phyloP scores from a whole-genome alignment of 2,797 vertebrate species.

The Parauchenoglanis ngamensis region DNA sequence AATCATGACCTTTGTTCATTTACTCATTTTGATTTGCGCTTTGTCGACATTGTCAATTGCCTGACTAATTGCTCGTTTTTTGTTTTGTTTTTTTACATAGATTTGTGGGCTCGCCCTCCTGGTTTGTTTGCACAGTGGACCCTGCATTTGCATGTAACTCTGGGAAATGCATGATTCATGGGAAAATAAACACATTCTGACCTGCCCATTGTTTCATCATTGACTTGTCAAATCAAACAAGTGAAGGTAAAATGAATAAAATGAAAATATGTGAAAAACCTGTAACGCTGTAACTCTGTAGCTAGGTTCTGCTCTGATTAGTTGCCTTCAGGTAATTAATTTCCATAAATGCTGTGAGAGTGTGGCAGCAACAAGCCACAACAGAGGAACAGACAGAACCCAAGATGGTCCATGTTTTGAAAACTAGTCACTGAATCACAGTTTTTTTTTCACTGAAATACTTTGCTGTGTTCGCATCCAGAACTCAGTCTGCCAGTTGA shows the following conservation, averaged over 20 bases:
- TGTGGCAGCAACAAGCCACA: background rate
- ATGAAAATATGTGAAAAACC: background rate
- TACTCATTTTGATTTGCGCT: background rate
- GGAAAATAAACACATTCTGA: background rate
- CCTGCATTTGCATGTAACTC: background rate
- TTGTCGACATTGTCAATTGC: background rate
- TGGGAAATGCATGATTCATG: background rate
- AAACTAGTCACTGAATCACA: background rate
- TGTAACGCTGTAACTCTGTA: background rate
- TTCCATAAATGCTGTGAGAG: background rate
- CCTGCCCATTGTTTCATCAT: background rate
- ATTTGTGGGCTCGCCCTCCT: background rate
- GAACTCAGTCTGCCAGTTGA: background rate
- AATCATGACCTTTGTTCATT: conserved; percentile 9
- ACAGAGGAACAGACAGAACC: background rate
- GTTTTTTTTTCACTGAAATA: background rate
- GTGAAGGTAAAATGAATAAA: background rate
- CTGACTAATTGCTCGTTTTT: background rate
- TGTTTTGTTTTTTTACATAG: background rate
- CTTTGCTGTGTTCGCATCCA: background rate
- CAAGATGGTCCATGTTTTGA: background rate
- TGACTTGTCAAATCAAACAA: background rate
- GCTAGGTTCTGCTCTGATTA: background rate
- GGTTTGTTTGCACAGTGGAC: background rate
- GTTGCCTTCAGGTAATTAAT: background rate